These are phyloP conservation scores for Cephus runcator DNA, from an alignment of 2,888 invertebrate species.

Conservation along the genomic window DNA sequence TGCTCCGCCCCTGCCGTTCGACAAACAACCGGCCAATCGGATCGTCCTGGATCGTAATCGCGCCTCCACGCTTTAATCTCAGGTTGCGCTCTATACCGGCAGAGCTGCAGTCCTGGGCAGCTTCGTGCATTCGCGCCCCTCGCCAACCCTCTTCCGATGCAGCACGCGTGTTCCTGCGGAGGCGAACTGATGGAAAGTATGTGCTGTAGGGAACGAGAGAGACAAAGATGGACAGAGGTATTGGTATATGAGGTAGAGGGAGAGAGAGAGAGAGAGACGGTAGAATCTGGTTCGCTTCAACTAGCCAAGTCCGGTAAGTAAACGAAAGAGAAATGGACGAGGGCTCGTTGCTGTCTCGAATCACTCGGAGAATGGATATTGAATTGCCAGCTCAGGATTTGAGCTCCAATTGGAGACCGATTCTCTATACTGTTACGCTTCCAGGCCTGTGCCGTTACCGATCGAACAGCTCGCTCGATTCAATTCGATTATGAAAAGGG, in stretches of 20 bases:
- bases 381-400: slow-evolving; percentile 44
- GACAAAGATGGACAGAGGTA: not conserved
- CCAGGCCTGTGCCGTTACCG: not conserved
- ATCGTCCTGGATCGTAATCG: slow-evolving; percentile 60
- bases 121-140: not conserved
- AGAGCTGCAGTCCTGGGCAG: not conserved
- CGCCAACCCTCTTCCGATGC: not conserved
- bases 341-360: slow-evolving; percentile 39
- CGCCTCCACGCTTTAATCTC: slow-evolving; percentile 61
- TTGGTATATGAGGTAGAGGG: not conserved
- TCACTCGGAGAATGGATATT: slow-evolving; percentile 47
- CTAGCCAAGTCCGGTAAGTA: slow-evolving; percentile 33
- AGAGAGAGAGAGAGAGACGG: not conserved
- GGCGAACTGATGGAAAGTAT: not conserved
- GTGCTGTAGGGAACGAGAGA: not conserved
- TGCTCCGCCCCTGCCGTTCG: slow-evolving; percentile 63
- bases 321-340: slow-evolving; percentile 47
- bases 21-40: slow-evolving; percentile 60
- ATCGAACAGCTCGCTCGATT: slow-evolving; percentile 1
- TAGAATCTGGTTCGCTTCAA: not conserved
- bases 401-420: slow-evolving; percentile 27
- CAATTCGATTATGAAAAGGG: not conserved
- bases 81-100: slow-evolving; percentile 15
- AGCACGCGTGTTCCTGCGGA: not conserved
- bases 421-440: not conserved